A percentile compares a stretch with the other conserved stretches of the same genome.
Evolutionary conservation across 2,113 vertebrate species (phyloP).

Genomic region (Pedetes capensis): DNA sequence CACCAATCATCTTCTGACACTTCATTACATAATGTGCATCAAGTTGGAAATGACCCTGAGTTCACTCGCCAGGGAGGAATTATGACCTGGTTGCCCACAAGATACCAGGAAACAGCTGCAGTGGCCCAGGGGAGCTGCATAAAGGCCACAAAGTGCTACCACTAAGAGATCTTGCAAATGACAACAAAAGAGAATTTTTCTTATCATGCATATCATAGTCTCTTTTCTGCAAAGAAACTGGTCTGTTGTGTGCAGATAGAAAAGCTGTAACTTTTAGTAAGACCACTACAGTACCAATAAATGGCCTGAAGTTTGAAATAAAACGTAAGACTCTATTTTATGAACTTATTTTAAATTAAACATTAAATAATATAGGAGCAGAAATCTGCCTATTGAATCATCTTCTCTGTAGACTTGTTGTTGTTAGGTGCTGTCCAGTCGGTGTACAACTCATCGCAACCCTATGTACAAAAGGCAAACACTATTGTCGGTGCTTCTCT

Average conservation of each 20-base stretch:
- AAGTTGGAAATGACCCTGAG: not conserved
- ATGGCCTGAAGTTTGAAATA: not conserved
- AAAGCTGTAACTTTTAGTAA: not conserved
- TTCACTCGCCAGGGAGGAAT: not conserved
- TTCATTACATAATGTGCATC: not conserved
- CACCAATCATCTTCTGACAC: not conserved
- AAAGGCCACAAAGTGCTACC: not conserved
- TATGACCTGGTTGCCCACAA: not conserved
- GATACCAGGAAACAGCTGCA: constrained; percentile 21
- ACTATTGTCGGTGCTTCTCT: too few species aligned
- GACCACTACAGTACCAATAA: not conserved
- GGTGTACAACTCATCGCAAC: too few species aligned
- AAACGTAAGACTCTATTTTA: not conserved
- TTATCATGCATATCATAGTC: not conserved
- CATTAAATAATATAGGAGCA: not conserved
- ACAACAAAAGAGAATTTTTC: constrained; percentile 12
- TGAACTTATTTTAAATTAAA: not conserved
- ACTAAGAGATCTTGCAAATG: constrained; percentile 52
- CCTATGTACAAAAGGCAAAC: too few species aligned
- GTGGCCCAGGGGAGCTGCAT: not conserved
- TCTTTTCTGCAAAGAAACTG: not conserved
- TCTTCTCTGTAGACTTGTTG: too few species aligned
- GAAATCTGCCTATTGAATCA: not conserved
- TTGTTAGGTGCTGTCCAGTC: too few species aligned
- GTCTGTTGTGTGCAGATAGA: not conserved